Percentiles rank a stretch among this genome's conserved stretches.
Evolutionary conservation across 2,888 invertebrate genomes (phyloP).

Genomic region (Ochropacha duplaris): DNA sequence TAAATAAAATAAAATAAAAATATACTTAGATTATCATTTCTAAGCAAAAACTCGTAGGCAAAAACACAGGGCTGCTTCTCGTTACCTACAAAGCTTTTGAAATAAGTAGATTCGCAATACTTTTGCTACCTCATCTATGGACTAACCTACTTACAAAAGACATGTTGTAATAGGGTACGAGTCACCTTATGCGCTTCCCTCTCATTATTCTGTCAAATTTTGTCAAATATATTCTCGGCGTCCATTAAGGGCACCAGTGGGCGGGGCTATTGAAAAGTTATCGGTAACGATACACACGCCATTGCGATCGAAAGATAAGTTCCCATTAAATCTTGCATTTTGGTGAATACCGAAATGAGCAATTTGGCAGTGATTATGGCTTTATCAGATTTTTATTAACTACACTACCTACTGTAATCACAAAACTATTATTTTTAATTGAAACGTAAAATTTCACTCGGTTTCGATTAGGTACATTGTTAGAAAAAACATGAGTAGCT

Average conservation of each 20-base stretch:
- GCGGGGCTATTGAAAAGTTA: conserved; percentile 58
- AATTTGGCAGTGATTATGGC: background rate
- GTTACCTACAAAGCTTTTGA: too few species aligned
- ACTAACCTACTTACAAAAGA: background rate
- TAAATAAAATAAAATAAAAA: too few species aligned
- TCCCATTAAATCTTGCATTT: conserved; percentile 17
- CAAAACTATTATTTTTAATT: too few species aligned
- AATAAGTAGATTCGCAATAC: background rate
- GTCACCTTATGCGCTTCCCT: conserved; percentile 40
- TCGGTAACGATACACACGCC: conserved; percentile 32
- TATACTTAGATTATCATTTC: background rate
- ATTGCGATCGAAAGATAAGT: conserved; percentile 23
- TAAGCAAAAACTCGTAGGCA: too few species aligned
- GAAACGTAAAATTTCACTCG: too few species aligned
- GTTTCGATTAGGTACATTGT: too few species aligned
- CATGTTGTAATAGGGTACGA: conserved; percentile 9
- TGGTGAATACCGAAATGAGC: conserved; percentile 5
- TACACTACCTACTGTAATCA: background rate
- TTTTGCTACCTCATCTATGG: background rate
- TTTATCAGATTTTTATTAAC: background rate
- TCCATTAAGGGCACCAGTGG: conserved; percentile 66
- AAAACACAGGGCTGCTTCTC: too few species aligned
- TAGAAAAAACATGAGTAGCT: too few species aligned
- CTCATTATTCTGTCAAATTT: conserved; percentile 73
- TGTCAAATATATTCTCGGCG: conserved; percentile 63